Evolutionary conservation across 2,113 vertebrate genomes (phyloP).

Genomic region (Dicrurus megarhynchus): DNA sequence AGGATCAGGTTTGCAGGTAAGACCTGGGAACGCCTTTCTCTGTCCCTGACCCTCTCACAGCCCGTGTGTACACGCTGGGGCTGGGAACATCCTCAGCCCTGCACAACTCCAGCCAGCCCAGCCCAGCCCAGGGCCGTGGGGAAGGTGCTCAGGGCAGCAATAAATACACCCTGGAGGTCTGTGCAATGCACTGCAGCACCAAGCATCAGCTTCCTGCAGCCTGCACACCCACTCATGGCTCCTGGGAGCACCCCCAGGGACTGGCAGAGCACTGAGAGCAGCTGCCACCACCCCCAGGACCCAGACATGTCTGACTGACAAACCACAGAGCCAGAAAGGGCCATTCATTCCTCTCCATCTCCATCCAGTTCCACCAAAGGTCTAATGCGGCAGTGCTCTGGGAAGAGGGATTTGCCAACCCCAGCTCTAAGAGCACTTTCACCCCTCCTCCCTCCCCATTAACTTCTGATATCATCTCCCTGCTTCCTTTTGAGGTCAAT

Average conservation of each 20-base stretch:
- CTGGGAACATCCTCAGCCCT: neutral
- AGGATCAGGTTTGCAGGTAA: conserved; percentile 84
- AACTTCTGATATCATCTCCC: neutral
- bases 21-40: neutral
- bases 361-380: neutral
- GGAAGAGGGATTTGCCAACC: neutral
- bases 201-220: neutral
- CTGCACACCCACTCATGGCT: neutral
- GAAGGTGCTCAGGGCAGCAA: neutral
- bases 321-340: neutral
- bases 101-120: neutral
- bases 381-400: neutral
- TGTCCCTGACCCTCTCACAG: neutral
- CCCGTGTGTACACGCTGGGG: fast-evolving
- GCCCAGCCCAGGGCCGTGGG: neutral
- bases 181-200: neutral
- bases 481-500: conserved; percentile 71
- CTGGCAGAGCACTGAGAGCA: neutral
- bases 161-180: neutral
- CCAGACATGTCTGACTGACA: neutral
- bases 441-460: neutral
- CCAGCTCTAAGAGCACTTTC: neutral
- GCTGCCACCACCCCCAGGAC: neutral
- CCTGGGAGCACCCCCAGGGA: neutral
- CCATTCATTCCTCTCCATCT: neutral